phyloP scores from a whole-genome alignment of 2,888 invertebrate genomes.

The Trichogramma dendrolimi region DNA sequence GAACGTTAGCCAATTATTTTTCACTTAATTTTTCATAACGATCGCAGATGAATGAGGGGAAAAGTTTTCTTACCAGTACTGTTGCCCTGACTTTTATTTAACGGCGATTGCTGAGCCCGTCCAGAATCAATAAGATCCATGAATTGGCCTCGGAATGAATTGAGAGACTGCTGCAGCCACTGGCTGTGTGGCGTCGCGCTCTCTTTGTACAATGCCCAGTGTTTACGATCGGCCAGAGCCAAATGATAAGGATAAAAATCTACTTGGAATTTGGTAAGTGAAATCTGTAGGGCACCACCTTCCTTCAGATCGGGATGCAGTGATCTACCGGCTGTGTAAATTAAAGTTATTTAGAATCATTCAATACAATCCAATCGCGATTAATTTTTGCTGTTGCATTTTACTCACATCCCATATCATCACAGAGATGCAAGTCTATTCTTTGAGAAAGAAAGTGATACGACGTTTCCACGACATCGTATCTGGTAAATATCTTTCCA shows the following conservation, averaged over 20 bases:
- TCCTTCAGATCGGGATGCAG: conserved; percentile 78
- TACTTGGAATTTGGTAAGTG: conserved; percentile 78
- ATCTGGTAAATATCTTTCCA: conserved; percentile 71
- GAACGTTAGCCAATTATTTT: not conserved
- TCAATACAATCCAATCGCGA: not conserved
- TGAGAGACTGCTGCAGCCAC: conserved; percentile 83
- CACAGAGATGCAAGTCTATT: conserved; percentile 93
- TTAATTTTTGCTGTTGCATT: not conserved
- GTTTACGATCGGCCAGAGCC: conserved; percentile 79
- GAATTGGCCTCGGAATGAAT: conserved; percentile 71
- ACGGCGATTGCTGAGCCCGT: conserved; percentile 54
- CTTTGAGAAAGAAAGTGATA: conserved; percentile 91
- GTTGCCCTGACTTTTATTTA: conserved; percentile 49
- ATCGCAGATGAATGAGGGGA: conserved; percentile 3
- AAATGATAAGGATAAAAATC: conserved; percentile 97
- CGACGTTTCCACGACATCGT: conserved; percentile 95
- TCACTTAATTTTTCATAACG: not conserved
- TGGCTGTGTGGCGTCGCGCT: conserved; percentile 74
- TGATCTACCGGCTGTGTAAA: conserved; percentile 69
- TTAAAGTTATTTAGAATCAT: conserved; percentile 16
- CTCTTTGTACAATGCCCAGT: conserved; percentile 83
- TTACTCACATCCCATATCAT: conserved; percentile 80
- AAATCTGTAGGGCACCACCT: conserved; percentile 91
- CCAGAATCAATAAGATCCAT: conserved; percentile 71
- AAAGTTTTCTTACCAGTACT: conserved; percentile 32